Percentiles rank a stretch among this genome's conserved stretches.
These are phyloP conservation scores for Plagiodera versicolora DNA, from an alignment of 2,888 invertebrate genomes.

Conservation along the genomic window DNA sequence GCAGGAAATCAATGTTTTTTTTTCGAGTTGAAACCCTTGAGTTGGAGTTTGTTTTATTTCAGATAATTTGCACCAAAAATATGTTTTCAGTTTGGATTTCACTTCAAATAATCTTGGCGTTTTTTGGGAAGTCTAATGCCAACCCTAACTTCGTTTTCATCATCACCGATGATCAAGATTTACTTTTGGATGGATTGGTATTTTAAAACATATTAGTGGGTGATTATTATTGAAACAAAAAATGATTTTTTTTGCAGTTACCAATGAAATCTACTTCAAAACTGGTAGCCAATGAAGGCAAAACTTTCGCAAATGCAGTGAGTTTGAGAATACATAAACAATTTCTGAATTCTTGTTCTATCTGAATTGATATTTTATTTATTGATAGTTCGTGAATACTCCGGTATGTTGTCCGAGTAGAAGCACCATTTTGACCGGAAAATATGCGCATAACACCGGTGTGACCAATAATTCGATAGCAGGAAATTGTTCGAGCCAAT, in stretches of 20 bases:
- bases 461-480: conserved; percentile 75
- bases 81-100: neutral
- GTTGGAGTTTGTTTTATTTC: neutral
- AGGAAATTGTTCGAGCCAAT: conserved; percentile 74
- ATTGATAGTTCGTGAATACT: conserved; percentile 73
- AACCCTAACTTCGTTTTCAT: conserved; percentile 74
- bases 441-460: conserved; percentile 80
- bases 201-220: conserved; percentile 46
- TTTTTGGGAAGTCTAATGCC: neutral
- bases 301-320: conserved; percentile 74
- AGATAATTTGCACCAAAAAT: neutral
- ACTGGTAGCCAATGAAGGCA: conserved; percentile 66
- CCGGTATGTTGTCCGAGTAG: conserved; percentile 91
- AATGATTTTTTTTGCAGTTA: conserved; percentile 56
- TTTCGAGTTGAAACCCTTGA: too few relatives aligned
- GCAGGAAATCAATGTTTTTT: too few relatives aligned
- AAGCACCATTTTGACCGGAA: conserved; percentile 82
- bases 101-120: neutral
- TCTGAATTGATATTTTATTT: neutral
- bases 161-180: conserved; percentile 86
- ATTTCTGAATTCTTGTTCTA: neutral
- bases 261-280: conserved; percentile 68
- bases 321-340: conserved; percentile 44
- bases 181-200: conserved; percentile 76
- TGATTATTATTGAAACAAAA: neutral